These are phyloP conservation scores for Meganola albula DNA, from an alignment of 2,888 invertebrate genomes.

Conservation along the genomic window DNA sequence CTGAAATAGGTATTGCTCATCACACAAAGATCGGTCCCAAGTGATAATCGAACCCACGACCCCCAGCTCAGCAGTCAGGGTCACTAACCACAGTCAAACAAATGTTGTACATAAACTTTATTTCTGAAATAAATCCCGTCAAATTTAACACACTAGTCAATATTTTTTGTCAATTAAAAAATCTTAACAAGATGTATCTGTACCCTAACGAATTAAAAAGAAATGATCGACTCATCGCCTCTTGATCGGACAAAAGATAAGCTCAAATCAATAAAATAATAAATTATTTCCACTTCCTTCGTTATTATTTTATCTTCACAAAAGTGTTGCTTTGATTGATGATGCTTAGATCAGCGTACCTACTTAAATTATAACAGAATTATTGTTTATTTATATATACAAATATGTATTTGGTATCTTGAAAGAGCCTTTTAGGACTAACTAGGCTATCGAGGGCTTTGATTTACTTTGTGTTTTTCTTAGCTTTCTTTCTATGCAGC, in stretches of 20 bases:
- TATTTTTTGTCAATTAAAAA: conserved; percentile 33
- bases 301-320: conserved; percentile 58
- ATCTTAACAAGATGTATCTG: conserved; percentile 39
- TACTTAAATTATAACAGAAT: conserved; percentile 30
- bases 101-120: too few relatives aligned
- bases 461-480: too few relatives aligned
- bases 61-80: too few relatives aligned
- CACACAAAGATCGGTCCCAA: too few relatives aligned
- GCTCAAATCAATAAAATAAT: conserved; percentile 72
- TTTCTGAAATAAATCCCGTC: too few relatives aligned
- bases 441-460: too few relatives aligned
- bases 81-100: too few relatives aligned
- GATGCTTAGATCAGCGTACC: conserved; percentile 42
- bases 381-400: conserved; percentile 26
- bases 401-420: too few relatives aligned
- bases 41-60: too few relatives aligned
- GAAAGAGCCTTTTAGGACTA: too few relatives aligned
- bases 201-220: conserved; percentile 48
- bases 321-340: conserved; percentile 72
- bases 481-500: too few relatives aligned
- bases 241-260: conserved; percentile 68
- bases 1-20: too few relatives aligned
- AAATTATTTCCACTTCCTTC: conserved; percentile 66
- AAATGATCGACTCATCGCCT: conserved; percentile 55
- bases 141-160: conserved; percentile 17